A percentile compares a stretch with the other conserved stretches of the same genome.
phyloP scores from a whole-genome alignment of 2,888 invertebrate species.

The Caenorhabditis macrosperma region DNA sequence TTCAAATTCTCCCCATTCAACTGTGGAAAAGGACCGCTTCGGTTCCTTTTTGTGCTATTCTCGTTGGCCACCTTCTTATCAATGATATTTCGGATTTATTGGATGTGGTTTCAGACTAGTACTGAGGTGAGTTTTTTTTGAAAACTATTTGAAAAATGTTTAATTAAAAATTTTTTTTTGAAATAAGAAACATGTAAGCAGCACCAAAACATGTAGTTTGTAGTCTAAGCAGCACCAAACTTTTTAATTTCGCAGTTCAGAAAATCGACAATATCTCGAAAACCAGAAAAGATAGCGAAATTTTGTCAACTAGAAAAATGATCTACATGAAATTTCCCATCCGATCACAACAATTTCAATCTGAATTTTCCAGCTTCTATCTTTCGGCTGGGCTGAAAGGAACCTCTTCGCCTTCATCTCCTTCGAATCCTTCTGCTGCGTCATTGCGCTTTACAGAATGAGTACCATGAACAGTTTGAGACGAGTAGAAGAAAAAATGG shows the following conservation, averaged over 20 bases:
- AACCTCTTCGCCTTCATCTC: constrained; percentile 39
- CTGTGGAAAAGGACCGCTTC: not conserved
- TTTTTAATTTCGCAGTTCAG: too few species aligned
- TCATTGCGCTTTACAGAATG: constrained; percentile 31
- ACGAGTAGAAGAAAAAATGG: constrained; percentile 7
- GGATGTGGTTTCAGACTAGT: not conserved
- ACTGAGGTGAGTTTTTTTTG: constrained; percentile 15
- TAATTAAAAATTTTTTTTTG: too few species aligned
- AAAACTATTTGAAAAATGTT: not conserved
- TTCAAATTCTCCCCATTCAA: constrained; percentile 30
- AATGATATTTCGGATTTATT: constrained; percentile 23
- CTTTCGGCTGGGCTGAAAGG: constrained; percentile 34
- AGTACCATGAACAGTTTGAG: not conserved
- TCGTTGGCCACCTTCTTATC: constrained; percentile 4
- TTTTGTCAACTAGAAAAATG: not conserved
- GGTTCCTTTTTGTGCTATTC: not conserved
- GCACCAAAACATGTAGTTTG: too few species aligned
- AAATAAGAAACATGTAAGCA: too few species aligned
- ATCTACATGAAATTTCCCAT: not conserved
- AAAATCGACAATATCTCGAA: not conserved
- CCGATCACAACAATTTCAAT: not conserved
- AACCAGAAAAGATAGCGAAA: not conserved
- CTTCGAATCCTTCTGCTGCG: constrained; percentile 37
- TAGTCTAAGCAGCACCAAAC: too few species aligned
- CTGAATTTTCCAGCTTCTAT: constrained; percentile 13